Evolutionary conservation across 2,797 vertebrate species (phyloP).

Genomic region (Hephaestus fuliginosus): DNA sequence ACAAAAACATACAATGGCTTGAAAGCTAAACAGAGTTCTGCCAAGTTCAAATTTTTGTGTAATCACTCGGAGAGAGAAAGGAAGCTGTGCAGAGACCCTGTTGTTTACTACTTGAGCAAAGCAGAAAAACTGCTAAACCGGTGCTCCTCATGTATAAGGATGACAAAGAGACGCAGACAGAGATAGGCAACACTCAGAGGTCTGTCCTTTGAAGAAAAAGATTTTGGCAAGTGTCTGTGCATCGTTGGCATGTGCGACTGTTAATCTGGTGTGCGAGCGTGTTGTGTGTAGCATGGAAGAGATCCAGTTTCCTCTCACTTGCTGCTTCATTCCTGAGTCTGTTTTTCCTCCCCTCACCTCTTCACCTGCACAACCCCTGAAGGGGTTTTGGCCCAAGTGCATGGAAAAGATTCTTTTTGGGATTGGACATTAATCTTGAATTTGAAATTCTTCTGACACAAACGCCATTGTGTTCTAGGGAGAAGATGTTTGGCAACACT

Average conservation of each 20-base stretch:
- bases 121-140: conserved; percentile 19
- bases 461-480: conserved; percentile 9
- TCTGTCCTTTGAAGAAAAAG: conserved; percentile 46
- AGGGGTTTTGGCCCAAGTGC: conserved; percentile 45
- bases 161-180: conserved; percentile 3
- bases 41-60: conserved; percentile 41
- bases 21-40: conserved; percentile 27
- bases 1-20: conserved; percentile 42
- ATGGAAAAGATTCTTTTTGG: conserved; percentile 47
- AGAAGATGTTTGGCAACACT: conserved; percentile 19
- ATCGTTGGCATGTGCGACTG: conserved; percentile 57
- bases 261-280: conserved; percentile 45
- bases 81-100: conserved; percentile 20
- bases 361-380: conserved; percentile 58
- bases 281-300: conserved; percentile 49
- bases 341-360: conserved; percentile 61
- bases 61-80: conserved; percentile 35
- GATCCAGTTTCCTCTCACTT: conserved; percentile 62
- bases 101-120: conserved; percentile 1
- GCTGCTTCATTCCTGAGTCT: conserved; percentile 59
- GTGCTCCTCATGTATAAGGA: neutral
- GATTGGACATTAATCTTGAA: conserved; percentile 33
- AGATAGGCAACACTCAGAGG: conserved; percentile 26
- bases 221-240: conserved; percentile 54
- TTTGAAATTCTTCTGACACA: conserved; percentile 28